Base-by-base conservation (phyloP, 1,140 invertebrate genomes). In the Melipona quadrifasciata region DNA sequence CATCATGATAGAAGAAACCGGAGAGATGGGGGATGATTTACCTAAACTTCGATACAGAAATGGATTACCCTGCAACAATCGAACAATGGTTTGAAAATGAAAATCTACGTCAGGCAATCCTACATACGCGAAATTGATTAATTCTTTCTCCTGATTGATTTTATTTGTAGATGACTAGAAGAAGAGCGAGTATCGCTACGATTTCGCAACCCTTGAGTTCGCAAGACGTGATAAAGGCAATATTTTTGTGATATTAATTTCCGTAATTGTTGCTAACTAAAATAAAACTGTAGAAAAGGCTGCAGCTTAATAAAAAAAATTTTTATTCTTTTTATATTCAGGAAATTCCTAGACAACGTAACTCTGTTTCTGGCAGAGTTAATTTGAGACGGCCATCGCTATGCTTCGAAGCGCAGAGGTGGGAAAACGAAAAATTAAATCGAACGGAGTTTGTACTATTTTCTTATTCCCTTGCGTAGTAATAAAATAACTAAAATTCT, bases 181-280 rank as follows among this genome's bases (percentile, higher is more conserved):
- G 94, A 88, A 93, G 94, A 90, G 94, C 94, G 82, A 95, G 94
- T 76, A 93, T 95, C 51, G 94, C 94, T 19, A 94, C 94, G 86
- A 94, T 95, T 90, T 94, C 94, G 31, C 90, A 93, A 87, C 94
- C 94, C 11, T 73, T 93, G 58, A 90, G 64, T 65, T 84, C 88
- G 24, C 94, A 92, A 82, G 94, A 95, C 57, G 86, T 90, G 57
- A 80, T 88, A 89, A 95, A 95, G 92, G 94, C 92, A 94, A 93
- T 91, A 89, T 83, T 82, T 89, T 86, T 83, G 61, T 81, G 11
- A 27, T 53, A 53, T 61, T 31, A 27, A 39, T 65, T n/a, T 71
- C 47, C 39, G 39, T n/a, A 87, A 47, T 27, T 65, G 61, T 68
- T 77, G 57, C 55, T 31, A 31, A n/a, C 78, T 47, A 47, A 70